Evolutionary conservation across 1,140 invertebrate species (phyloP).

Genomic region (Fopius arisanus): DNA sequence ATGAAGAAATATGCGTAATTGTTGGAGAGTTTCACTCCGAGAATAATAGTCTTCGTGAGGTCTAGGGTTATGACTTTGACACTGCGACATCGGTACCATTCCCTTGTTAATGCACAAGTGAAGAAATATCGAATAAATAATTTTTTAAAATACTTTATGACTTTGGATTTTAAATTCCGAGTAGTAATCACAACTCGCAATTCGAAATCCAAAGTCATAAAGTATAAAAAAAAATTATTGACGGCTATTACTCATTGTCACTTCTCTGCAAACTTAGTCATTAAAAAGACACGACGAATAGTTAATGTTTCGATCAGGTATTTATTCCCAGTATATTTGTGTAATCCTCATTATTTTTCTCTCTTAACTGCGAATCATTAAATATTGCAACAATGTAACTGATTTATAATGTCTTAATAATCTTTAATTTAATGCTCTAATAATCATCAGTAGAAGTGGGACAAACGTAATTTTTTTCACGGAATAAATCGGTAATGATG

Average conservation of each 20-base stretch:
- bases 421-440: constrained; percentile 5
- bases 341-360: neutral
- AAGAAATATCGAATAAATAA: no score
- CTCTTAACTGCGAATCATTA: neutral
- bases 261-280: no score
- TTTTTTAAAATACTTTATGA: neutral
- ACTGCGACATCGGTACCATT: neutral
- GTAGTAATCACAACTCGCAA: neutral
- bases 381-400: neutral
- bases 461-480: neutral
- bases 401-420: neutral
- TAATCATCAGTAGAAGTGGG: neutral
- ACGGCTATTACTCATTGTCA: no score
- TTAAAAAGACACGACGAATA: neutral
- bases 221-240: no score
- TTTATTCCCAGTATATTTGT: neutral
- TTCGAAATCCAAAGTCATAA: no score
- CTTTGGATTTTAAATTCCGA: neutral
- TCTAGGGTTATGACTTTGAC: neutral
- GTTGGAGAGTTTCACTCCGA: neutral
- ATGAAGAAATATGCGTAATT: no score
- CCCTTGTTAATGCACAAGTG: no score
- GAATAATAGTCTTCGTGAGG: neutral
- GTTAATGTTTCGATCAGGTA: neutral
- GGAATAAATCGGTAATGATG: constrained; percentile 2